Conservation (phyloP, 2,113 vertebrate genomes). For the Cyanistes caeruleus region DNA sequence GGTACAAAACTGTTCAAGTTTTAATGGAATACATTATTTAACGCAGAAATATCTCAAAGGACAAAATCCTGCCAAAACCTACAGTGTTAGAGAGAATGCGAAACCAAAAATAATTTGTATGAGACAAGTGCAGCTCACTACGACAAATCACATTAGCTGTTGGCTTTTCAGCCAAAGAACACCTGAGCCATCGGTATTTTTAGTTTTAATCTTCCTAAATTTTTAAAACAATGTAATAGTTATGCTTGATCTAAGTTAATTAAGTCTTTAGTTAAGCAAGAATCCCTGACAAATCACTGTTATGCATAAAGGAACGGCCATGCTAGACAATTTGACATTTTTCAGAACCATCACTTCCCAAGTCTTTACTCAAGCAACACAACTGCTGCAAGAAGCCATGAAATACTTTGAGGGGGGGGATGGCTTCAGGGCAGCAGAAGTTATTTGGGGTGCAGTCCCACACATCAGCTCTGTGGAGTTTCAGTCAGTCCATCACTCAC, state of each 20-base stretch:
- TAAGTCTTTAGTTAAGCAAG: constrained; percentile 48
- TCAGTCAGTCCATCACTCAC: background rate
- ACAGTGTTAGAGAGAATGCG: background rate
- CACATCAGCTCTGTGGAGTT: background rate
- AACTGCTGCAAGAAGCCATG: background rate
- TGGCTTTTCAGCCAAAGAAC: constrained; percentile 10
- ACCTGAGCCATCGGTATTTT: constrained; percentile 6
- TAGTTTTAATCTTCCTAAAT: constrained; percentile 13
- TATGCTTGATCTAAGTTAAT: constrained; percentile 31
- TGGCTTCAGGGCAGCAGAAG: background rate
- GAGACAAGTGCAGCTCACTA: background rate
- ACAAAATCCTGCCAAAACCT: background rate
- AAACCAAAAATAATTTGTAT: background rate
- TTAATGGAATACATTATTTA: background rate
- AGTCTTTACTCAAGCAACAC: background rate
- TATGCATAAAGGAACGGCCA: background rate
- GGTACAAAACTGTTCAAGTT: background rate
- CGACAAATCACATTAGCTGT: background rate
- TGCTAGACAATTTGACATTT: background rate
- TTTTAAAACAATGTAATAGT: background rate
- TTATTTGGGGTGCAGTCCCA: background rate
- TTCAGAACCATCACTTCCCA: background rate
- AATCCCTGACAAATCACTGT: constrained; percentile 6
- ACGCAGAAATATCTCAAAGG: background rate
- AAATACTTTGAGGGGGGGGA: background rate